Conservation (phyloP, 1,140 invertebrate genomes). For the Rhyacophila brunnea region DNA sequence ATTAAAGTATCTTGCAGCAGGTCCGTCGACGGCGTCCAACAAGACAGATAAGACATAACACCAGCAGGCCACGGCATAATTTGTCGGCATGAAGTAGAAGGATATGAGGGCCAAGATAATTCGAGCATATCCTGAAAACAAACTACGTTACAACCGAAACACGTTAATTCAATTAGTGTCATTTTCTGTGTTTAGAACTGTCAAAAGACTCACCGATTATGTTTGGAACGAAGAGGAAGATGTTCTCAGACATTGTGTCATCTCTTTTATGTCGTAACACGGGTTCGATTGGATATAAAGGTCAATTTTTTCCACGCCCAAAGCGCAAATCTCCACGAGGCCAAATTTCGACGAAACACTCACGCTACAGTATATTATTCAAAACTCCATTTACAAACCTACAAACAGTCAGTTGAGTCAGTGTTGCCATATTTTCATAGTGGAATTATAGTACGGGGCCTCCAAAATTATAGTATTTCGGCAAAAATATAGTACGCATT, state of each 20-base stretch:
- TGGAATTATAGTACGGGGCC: no score
- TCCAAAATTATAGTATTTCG: no score
- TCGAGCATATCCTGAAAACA: slow-evolving; percentile 82
- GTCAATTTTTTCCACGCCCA: neutral
- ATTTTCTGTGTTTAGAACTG: neutral
- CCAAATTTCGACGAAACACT: no score
- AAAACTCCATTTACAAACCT: no score
- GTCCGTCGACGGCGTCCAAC: slow-evolving; percentile 95
- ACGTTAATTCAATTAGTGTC: slow-evolving; percentile 9
- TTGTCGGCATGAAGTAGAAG: slow-evolving; percentile 91
- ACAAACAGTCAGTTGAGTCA: no score
- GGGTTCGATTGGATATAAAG: neutral
- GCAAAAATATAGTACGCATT: no score
- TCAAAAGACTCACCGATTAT: slow-evolving; percentile 72
- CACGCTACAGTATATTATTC: no score
- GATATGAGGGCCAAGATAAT: slow-evolving; percentile 89
- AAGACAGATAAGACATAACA: slow-evolving; percentile 90
- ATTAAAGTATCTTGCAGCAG: slow-evolving; percentile 90
- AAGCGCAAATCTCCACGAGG: neutral
- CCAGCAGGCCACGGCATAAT: slow-evolving; percentile 74
- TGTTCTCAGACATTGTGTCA: slow-evolving; percentile 61
- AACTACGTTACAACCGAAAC: neutral
- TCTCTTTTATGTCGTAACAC: neutral
- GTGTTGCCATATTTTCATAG: no score
- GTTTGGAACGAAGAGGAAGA: slow-evolving; percentile 90